Evolutionary conservation across 2,888 invertebrate species (phyloP).

Genomic region (Plagodis pulveraria): DNA sequence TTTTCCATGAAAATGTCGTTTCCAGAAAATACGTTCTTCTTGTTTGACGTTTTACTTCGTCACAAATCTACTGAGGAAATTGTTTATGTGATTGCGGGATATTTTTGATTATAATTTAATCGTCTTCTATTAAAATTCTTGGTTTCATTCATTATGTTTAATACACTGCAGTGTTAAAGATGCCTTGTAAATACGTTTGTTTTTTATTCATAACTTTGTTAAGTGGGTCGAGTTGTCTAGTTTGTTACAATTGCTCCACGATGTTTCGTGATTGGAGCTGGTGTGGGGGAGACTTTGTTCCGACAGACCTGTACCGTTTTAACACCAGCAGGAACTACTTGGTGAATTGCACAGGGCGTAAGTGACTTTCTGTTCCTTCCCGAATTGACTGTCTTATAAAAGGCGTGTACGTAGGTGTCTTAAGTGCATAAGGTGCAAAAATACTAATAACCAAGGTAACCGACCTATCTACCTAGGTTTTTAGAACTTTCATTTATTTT

Average conservation of each 20-base stretch:
- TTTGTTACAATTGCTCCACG: slow-evolving; percentile 72
- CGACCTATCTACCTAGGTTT: no score
- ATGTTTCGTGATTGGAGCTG: slow-evolving; percentile 52
- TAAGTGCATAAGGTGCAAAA: no score
- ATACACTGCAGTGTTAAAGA: slow-evolving; percentile 27
- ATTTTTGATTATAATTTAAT: slow-evolving; percentile 11
- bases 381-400: no score
- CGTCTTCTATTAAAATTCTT: slow-evolving; percentile 16
- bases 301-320: slow-evolving; percentile 43
- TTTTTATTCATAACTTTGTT: slow-evolving; percentile 34
- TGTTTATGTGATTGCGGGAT: background rate
- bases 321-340: slow-evolving; percentile 56
- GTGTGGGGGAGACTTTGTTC: slow-evolving; percentile 64
- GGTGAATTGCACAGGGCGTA: slow-evolving; percentile 70
- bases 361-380: background rate
- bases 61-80: no score
- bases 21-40: no score
- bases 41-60: no score
- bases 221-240: slow-evolving; percentile 35
- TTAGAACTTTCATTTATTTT: no score
- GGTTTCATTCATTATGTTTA: slow-evolving; percentile 3
- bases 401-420: no score
- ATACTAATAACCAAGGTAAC: no score
- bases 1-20: no score
- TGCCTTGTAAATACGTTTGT: slow-evolving; percentile 43